These are phyloP conservation scores for Pocillopora meandrina DNA, from an alignment of 92 coral and sea anemone genomes.

Conservation along the genomic window DNA sequence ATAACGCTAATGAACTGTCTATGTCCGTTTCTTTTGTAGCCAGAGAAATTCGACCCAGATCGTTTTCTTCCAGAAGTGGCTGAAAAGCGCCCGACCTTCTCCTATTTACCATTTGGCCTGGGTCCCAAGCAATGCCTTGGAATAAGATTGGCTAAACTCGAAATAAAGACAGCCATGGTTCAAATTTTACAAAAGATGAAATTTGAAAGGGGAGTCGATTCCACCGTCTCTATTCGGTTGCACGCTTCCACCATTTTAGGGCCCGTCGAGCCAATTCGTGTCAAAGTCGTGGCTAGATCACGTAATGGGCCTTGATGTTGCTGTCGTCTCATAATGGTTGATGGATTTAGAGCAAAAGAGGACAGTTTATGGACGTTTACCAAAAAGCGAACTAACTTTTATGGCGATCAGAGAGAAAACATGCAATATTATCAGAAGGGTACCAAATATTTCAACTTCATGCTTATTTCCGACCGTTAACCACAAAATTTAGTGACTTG, in stretches of 20 bases:
- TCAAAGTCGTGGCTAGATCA: constrained; percentile 37
- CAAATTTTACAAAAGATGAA: constrained; percentile 36
- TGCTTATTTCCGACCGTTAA: no score
- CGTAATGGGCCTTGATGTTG: not conserved
- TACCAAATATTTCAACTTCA: no score
- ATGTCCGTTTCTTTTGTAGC: constrained; percentile 18
- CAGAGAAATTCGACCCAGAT: constrained; percentile 47
- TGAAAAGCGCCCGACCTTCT: constrained; percentile 28
- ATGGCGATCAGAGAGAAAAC: no score
- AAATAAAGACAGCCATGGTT: constrained; percentile 31
- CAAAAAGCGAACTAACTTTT: no score
- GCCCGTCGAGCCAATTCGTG: constrained; percentile 21
- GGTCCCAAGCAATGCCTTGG: constrained; percentile 49
- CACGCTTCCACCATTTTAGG: constrained; percentile 26
- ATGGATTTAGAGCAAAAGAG: no score
- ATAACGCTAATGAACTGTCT: no score
- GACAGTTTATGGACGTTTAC: no score
- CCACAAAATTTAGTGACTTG: no score
- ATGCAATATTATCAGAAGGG: no score
- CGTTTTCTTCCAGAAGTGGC: constrained; percentile 37
- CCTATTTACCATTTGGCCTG: constrained; percentile 42
- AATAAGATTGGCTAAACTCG: constrained; percentile 33
- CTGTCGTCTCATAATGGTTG: no score
- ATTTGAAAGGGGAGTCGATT: constrained; percentile 32
- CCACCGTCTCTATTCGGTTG: constrained; percentile 14